Conservation (phyloP, 2,797 vertebrate genomes). For the Ispidina lecontei region DNA sequence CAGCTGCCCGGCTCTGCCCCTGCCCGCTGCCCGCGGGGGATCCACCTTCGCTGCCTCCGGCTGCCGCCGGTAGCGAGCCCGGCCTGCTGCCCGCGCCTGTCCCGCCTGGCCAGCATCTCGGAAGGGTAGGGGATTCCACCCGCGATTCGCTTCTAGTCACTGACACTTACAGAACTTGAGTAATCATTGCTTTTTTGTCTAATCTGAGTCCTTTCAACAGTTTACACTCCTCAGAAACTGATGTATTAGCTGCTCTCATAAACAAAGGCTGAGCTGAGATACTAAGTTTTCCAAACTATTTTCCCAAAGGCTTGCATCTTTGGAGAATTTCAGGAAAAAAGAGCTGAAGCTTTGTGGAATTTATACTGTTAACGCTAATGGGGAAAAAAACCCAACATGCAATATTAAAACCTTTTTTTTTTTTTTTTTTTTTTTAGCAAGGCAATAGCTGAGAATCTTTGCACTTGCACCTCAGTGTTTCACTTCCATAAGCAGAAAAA, state of each 20-base stretch:
- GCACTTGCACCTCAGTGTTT: background rate
- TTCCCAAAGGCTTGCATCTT: background rate
- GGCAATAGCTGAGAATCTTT: background rate
- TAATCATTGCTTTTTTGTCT: background rate
- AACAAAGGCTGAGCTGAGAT: background rate
- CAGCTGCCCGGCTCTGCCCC: background rate
- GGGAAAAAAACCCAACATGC: background rate
- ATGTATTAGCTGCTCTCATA: background rate
- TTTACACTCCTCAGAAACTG: background rate
- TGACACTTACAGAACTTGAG: background rate
- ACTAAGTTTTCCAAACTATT: background rate
- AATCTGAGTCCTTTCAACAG: background rate
- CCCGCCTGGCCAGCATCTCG: fast-evolving
- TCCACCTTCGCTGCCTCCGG: fast-evolving
- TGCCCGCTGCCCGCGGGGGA: background rate
- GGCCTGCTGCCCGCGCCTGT: fast-evolving
- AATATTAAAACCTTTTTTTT: too few species aligned
- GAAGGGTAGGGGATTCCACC: background rate
- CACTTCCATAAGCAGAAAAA: background rate
- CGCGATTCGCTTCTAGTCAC: background rate
- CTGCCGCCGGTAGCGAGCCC: fast-evolving
- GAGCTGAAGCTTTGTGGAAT: background rate
- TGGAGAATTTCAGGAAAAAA: background rate
- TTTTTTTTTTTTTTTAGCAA: background rate
- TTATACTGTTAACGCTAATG: background rate